Conservation (phyloP, 1,140 invertebrate species). For the Pantala flavescens region DNA sequence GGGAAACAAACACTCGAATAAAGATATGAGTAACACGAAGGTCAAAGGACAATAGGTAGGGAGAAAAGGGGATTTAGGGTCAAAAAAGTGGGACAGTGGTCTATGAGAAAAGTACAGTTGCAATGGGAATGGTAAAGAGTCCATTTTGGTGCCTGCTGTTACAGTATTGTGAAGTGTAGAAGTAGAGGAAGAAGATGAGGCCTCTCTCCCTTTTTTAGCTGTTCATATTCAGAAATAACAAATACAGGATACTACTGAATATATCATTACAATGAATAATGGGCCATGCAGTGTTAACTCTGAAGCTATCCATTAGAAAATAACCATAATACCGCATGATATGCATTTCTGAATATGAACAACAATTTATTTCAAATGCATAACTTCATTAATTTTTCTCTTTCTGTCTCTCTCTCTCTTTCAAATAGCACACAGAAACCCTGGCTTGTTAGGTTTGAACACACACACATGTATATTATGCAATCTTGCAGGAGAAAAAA, state of each 20-base stretch:
- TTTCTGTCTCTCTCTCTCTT: neutral
- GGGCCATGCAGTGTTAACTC: neutral
- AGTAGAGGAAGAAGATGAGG: conserved; percentile 5
- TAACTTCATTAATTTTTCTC: neutral
- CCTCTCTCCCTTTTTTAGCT: neutral
- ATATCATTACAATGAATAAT: neutral
- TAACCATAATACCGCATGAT: neutral
- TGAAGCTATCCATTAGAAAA: conserved; percentile 5
- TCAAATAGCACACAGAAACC: conserved; percentile 24
- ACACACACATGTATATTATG: neutral
- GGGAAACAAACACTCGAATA: conserved; percentile 9
- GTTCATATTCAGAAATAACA: neutral
- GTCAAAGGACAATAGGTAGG: neutral
- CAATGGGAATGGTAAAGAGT: neutral
- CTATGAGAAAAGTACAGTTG: conserved; percentile 7
- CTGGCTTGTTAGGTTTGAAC: conserved; percentile 25
- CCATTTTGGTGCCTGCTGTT: conserved; percentile 7
- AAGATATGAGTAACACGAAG: conserved; percentile 6
- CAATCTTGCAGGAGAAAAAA: neutral
- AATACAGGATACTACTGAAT: neutral
- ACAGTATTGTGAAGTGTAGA: conserved; percentile 2
- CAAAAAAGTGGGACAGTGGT: neutral
- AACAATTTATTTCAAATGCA: conserved; percentile 17
- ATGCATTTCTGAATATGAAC: conserved; percentile 18
- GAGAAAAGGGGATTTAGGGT: neutral